Evolutionary conservation across 2,797 vertebrate genomes (phyloP), one percentile per base, ranked within the genome.

Genomic region (Enteromius anoplus): DNA sequence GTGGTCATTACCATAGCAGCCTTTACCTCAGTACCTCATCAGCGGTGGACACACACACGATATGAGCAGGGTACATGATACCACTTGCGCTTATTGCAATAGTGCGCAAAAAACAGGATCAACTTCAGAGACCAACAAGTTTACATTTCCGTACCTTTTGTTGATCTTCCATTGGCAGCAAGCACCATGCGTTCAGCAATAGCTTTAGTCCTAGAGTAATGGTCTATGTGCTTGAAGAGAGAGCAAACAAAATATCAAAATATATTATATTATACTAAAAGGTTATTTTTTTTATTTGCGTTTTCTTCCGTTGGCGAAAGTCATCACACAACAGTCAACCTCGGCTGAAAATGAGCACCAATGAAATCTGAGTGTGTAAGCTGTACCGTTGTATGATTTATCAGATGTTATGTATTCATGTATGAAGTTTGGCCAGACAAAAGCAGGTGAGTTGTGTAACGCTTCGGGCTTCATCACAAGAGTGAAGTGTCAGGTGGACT

Each of bases 171-270:
- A 2, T 98, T 94, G 81, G 96, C 96, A 81, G 93, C 92, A 70
- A 98, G 93, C 84, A 96, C 93, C 96, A 97, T 92, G 91, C 95
- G 95, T 91, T 99, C 98, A 0, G 98, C 97, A 0, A 97, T 94
- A 2, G 96, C 93, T 95, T 99, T 99, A 65, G 97, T 98, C 87
- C 96, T 95, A 89, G 97, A 98, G 92, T 99, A 99, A 91, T 98
- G 95, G 89, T 98, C 97, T 81, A 95, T 90, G 75, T 97, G 96
- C 98, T 99, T 87, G 1, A 49, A 73, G 69, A 51, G n/a, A 82
- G 37, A 71, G 19, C 2, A n/a, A 42, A 66, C 0, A 47, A 17
- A 49, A 49, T 40, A 40, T 7, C 1, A 51, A 5, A 45, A 51
- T 19, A 51, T 51, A 55, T 55, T 8, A 9, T 55, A 21, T 53